Conservation (phyloP, 2,113 vertebrate genomes). For the Strix aluco region DNA sequence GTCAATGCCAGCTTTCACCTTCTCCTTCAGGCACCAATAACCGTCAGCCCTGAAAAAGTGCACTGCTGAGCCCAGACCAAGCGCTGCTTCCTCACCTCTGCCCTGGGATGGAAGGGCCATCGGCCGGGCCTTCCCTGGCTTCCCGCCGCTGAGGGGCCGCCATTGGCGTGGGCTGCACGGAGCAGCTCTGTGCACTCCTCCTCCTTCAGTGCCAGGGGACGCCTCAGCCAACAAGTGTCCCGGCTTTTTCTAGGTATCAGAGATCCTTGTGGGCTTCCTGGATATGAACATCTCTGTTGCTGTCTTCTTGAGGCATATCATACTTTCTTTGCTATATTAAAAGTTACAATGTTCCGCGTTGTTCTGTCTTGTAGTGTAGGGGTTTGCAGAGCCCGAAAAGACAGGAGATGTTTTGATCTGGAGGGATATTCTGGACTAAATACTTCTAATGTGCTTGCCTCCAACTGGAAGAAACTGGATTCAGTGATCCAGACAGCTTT, state of each 20-base stretch:
- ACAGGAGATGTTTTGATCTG: neutral
- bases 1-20: neutral
- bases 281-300: neutral
- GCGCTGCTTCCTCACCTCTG: neutral
- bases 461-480: neutral
- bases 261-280: neutral
- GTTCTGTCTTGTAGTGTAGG: rapidly evolving
- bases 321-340: neutral
- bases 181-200: rapidly evolving
- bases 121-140: neutral
- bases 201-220: rapidly evolving
- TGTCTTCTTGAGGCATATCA: neutral
- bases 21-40: neutral
- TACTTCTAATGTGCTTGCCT: neutral
- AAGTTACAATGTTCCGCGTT: neutral
- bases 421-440: neutral
- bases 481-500: neutral
- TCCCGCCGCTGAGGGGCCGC: rapidly evolving
- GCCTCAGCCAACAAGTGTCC: neutral
- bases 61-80: neutral
- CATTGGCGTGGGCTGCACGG: rapidly evolving
- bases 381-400: neutral
- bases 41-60: neutral
- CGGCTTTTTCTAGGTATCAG: too few species aligned
- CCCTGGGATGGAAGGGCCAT: neutral